Base-by-base conservation (phyloP, 2,797 vertebrate species). In the Limnodromus scolopaceus region DNA sequence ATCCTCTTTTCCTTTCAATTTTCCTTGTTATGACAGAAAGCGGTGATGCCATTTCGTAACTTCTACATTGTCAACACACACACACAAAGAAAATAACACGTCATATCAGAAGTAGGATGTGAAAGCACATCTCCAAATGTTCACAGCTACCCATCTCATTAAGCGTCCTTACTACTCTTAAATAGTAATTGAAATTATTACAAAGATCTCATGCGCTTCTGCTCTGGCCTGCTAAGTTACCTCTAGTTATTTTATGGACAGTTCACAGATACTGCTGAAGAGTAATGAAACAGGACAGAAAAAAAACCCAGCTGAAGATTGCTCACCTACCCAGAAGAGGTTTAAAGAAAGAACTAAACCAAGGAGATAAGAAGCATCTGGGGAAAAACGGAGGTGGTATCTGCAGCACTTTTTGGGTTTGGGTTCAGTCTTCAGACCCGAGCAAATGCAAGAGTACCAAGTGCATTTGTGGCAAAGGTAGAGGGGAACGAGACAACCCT, bases 351-450 rank as follows among this genome's bases (percentile, higher is more conserved):
- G n/a, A 70, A 15, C 17, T 13, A 65, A 79, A 41, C 7, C 16
- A 68, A 23, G 46, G 24, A 46, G 36, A 66, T 22, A 36, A 27
- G 18, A n/a, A 58, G 57, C 20, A 58, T 36, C 34, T 36, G 23
- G 34, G 14, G 24, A 25, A 58, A 58, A 58, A 34, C 16, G 57
- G 39, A 69, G 19, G 19, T 7, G 30, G 10, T 13, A 30, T 11
- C 48, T 30, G 8, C 1, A 45, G 32, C 13, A n/a, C 3, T 75
- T 83, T 2, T 0, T 2, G 16, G 13, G 10, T 9, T 11, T 9
- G 57, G 51, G 27, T 36, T 55, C 45, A 46, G 27, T 14, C 30
- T 20, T 19, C 25, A 36, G 38, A 49, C 13, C 6, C 8, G 55
- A 61, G 25, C 16, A 61, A 61, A 51, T 0, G 0, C 11, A 49